phyloP scores from a whole-genome alignment of 2,888 invertebrate genomes.

The Mimachlamys varia region DNA sequence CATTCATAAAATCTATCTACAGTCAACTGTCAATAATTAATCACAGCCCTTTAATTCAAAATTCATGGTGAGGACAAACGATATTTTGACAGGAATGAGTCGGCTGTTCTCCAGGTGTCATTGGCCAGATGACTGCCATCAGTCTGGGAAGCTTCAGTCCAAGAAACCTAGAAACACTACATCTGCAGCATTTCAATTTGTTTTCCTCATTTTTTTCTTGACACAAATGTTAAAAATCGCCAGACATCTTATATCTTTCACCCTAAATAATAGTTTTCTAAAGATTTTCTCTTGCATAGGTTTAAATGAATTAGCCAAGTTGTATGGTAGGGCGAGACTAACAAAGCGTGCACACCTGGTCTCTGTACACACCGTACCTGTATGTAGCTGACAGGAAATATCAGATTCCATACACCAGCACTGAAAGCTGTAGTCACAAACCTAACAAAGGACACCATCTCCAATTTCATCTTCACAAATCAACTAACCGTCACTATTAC shows the following conservation, averaged over 20 bases:
- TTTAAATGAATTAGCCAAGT: background rate
- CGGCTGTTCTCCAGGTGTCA: constrained; percentile 25
- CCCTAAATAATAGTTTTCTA: constrained; percentile 9
- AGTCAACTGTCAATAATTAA: constrained; percentile 17
- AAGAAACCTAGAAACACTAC: background rate
- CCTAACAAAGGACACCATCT: background rate
- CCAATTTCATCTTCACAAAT: constrained; percentile 13
- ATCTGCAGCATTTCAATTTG: background rate
- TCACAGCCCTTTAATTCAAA: constrained; percentile 31
- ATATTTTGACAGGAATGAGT: constrained; percentile 23
- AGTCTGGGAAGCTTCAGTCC: background rate
- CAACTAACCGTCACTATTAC: constrained; percentile 1
- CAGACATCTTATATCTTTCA: background rate
- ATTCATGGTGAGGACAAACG: background rate
- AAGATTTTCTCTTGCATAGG: background rate
- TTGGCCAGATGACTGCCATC: background rate
- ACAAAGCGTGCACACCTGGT: constrained; percentile 11
- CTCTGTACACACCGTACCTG: background rate
- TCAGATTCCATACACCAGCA: constrained; percentile 13
- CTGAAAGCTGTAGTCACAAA: constrained; percentile 14
- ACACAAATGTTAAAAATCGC: background rate
- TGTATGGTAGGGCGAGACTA: background rate
- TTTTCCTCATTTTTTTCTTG: background rate
- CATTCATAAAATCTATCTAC: constrained; percentile 33
- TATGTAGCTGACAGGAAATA: constrained; percentile 13